These are phyloP conservation scores for Psittacula derbiana DNA, from an alignment of 2,797 vertebrate genomes.

Conservation along the genomic window DNA sequence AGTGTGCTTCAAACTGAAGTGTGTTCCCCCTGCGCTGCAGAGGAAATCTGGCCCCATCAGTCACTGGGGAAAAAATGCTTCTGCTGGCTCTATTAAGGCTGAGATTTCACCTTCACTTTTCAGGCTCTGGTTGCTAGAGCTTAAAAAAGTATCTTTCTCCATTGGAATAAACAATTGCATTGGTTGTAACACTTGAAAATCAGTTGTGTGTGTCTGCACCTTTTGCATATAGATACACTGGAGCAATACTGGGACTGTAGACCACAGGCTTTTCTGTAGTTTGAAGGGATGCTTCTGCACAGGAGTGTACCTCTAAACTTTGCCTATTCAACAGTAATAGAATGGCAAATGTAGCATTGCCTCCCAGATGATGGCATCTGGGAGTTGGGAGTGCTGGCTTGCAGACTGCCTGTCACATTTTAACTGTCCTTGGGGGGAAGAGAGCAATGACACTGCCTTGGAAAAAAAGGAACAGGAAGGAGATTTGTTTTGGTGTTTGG, in stretches of 20 bases:
- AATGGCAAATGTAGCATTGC: background rate
- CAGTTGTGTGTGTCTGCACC: background rate
- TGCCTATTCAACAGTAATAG: background rate
- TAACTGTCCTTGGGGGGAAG: background rate
- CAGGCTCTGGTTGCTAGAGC: background rate
- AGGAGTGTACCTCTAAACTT: background rate
- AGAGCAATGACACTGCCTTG: background rate
- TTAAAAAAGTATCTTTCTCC: background rate
- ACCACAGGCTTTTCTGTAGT: rapidly evolving
- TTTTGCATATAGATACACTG: background rate
- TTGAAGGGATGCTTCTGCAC: background rate
- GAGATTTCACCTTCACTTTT: background rate
- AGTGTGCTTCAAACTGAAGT: background rate
- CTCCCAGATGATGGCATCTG: background rate
- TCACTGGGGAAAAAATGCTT: background rate
- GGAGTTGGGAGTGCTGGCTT: background rate
- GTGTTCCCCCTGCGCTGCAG: background rate
- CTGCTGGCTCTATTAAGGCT: background rate
- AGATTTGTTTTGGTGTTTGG: background rate
- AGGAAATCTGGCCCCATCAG: background rate
- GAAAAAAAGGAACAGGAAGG: background rate
- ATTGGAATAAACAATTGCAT: background rate
- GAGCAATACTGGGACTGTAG: background rate
- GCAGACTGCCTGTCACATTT: background rate
- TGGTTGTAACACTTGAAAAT: background rate